Percentiles rank a stretch among this genome's conserved stretches.
These are phyloP conservation scores for Aleadryas rufinucha DNA, from an alignment of 2,113 vertebrate genomes.

Conservation along the genomic window DNA sequence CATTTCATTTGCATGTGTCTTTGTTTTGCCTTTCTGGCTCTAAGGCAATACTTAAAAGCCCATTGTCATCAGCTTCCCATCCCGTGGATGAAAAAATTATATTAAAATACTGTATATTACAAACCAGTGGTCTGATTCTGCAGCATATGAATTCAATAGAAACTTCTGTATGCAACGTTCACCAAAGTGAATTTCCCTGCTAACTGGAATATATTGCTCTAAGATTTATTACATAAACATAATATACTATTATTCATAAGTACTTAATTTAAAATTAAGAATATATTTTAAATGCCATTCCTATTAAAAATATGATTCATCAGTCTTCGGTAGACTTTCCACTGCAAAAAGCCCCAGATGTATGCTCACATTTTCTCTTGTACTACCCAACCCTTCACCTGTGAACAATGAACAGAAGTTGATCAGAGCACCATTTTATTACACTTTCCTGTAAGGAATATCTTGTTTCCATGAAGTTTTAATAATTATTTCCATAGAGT, in stretches of 20 bases:
- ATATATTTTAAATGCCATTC: neutral
- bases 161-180: neutral
- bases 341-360: neutral
- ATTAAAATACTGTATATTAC: neutral
- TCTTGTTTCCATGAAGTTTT: neutral
- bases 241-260: neutral
- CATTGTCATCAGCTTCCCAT: neutral
- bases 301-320: neutral
- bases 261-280: neutral
- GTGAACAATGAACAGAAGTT: neutral
- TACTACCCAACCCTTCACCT: neutral
- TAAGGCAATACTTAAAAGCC: neutral
- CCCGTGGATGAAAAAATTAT: neutral
- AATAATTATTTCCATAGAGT: neutral
- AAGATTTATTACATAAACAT: neutral
- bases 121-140: neutral
- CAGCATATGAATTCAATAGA: neutral
- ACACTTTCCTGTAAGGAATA: neutral
- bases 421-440: neutral
- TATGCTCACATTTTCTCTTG: neutral
- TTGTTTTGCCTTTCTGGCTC: neutral
- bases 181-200: neutral
- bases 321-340: neutral
- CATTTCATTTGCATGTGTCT: neutral
- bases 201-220: neutral